Conservation (phyloP, 2,113 vertebrate species). For the Pithys albifrons region DNA sequence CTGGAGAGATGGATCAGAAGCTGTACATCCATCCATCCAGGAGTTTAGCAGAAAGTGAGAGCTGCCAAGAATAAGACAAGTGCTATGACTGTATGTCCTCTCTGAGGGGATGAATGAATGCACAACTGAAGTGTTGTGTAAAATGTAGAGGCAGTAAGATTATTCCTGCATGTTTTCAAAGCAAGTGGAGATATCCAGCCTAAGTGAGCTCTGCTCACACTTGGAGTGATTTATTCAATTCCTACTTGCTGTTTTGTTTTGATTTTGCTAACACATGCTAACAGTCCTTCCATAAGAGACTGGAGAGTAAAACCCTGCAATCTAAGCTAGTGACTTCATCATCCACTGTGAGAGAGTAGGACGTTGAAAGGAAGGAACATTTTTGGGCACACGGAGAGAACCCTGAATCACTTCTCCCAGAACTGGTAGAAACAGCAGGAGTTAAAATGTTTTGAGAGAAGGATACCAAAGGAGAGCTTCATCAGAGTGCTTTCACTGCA, state of each 20-base stretch:
- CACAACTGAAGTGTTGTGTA: neutral
- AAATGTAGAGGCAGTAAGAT: neutral
- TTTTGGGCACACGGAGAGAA: neutral
- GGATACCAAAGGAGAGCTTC: neutral
- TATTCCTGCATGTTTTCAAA: neutral
- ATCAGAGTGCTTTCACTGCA: neutral
- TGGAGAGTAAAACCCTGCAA: neutral
- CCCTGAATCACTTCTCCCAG: neutral
- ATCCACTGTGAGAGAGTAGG: neutral
- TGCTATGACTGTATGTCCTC: neutral
- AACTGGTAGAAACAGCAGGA: neutral
- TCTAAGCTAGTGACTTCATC: neutral
- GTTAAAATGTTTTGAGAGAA: neutral
- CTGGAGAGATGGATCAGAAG: neutral
- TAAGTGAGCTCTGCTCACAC: neutral
- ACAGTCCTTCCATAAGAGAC: neutral
- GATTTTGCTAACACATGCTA: neutral
- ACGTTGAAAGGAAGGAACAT: rapidly evolving
- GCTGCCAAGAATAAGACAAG: neutral
- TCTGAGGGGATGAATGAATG: neutral
- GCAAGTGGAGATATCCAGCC: neutral
- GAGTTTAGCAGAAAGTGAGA: neutral
- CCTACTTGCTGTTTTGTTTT: neutral
- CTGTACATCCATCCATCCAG: neutral
- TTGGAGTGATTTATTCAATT: neutral